Evolutionary conservation across 2,797 vertebrate species (phyloP), one percentile per base, ranked within the genome.

Genomic region (Crypturellus tataupa): DNA sequence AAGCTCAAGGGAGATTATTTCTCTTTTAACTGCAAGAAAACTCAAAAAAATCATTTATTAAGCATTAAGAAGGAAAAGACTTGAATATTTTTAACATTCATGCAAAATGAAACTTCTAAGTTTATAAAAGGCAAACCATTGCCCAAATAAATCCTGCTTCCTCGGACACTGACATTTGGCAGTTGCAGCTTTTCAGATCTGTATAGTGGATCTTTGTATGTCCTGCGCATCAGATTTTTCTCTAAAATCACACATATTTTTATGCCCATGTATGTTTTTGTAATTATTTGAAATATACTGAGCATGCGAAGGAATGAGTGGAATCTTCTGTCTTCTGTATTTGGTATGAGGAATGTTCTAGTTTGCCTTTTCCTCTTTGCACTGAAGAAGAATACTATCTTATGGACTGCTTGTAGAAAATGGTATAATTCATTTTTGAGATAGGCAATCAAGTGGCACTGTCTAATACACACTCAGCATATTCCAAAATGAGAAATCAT

Each of bases 401-500:
- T 84, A 55, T 81, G 70, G 82, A 55, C 84, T 76, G 40, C 82
- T 79, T 81, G 79, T 63, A 88, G 70, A 91, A 94, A 89, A 55
- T 9, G 4, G 18, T 39, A 68, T 37, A 86, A 16, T 56, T 33
- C 80, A 0, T 79, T 31, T 72, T 25, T 59, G 53, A 84, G 39
- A 63, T 10, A 79, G 27, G 29, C 67, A 86, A 59, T 72, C 24
- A 76, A 86, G 49, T 79, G 68, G 51, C 78, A 86, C 47, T 90
- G 40, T 81, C 25, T 53, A 59, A 44, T 68, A 83, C 77, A 51
- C 39, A 85, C 55, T 79, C 68, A 95, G 73, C 56, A 27, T 68
- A 91, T 94, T 90, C 84, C 56, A 91, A 64, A 67, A 8, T 4
- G 39, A 88, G 58, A 85, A 89, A 53, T 47, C 31, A 81, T 76